Conservation (phyloP, 2,113 vertebrate genomes). For the Tricholaema leucomelas region DNA sequence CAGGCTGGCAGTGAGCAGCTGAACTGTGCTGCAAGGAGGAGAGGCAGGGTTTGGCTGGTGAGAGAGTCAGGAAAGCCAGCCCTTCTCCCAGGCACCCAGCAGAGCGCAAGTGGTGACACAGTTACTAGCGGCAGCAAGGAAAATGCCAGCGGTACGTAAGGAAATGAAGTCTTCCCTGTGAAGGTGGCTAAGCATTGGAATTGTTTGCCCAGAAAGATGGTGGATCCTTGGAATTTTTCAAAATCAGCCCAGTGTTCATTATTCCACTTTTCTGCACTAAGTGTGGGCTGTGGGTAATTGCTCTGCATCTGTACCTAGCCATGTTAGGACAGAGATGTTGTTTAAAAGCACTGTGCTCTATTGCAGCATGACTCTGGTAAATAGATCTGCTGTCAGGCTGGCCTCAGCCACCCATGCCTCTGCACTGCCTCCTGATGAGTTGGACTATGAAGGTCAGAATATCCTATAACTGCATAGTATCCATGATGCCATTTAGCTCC, state of each 20-base stretch:
- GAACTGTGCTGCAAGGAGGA: background rate
- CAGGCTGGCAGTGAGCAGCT: rapidly evolving
- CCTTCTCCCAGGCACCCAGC: background rate
- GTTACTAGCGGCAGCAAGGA: background rate
- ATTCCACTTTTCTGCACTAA: background rate
- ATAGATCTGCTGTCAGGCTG: background rate
- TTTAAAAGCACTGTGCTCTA: background rate
- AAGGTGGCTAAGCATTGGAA: background rate
- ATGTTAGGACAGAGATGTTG: rapidly evolving
- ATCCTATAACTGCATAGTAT: background rate
- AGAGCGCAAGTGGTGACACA: background rate
- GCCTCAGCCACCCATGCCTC: background rate
- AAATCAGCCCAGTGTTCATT: rapidly evolving
- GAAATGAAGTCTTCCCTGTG: background rate
- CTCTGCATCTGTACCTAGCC: rapidly evolving
- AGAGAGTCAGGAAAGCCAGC: background rate
- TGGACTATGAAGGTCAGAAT: slow-evolving; percentile 16
- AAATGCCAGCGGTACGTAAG: rapidly evolving
- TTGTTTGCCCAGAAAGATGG: background rate
- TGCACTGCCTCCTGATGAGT: background rate
- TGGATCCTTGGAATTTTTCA: background rate
- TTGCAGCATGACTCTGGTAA: background rate
- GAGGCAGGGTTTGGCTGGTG: rapidly evolving
- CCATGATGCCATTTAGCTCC: background rate
- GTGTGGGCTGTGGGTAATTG: rapidly evolving